Percentiles rank a stretch among this genome's conserved stretches.
Evolutionary conservation across 2,797 vertebrate species (phyloP).

Genomic region (Pipistrellus pipistrellus): DNA sequence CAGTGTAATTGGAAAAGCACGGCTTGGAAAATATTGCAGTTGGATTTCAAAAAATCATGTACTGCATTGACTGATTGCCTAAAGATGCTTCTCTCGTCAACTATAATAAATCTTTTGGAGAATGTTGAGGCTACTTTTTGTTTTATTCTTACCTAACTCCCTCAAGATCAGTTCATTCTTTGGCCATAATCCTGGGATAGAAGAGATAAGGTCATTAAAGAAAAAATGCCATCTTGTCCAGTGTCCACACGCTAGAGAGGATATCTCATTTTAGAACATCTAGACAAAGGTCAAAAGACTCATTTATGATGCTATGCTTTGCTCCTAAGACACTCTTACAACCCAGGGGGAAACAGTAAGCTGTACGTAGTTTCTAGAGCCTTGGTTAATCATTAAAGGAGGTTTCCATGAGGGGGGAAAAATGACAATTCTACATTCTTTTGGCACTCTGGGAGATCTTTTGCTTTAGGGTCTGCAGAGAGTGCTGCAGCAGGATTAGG

Average conservation of each 20-base stretch:
- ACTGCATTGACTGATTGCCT: background rate
- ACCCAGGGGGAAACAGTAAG: background rate
- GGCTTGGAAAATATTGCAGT: background rate
- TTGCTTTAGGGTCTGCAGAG: background rate
- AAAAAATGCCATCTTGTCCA: background rate
- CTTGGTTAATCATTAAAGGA: conserved; percentile 44
- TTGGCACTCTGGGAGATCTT: conserved; percentile 3
- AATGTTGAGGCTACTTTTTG: background rate
- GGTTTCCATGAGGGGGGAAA: background rate
- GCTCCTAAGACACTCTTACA: conserved; percentile 33
- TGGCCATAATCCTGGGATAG: background rate
- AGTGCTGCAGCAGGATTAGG: background rate
- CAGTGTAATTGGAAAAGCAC: conserved; percentile 26
- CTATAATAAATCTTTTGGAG: conserved; percentile 32
- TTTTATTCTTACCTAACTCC: background rate
- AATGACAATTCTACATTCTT: background rate
- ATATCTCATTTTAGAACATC: background rate
- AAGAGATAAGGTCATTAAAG: conserved; percentile 6
- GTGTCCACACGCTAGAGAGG: background rate
- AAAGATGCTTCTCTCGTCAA: background rate
- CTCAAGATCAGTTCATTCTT: background rate
- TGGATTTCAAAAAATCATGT: conserved; percentile 47
- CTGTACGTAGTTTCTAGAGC: background rate
- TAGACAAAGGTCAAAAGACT: conserved; percentile 33
- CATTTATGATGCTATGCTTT: background rate